These are phyloP conservation scores for Cylindroiulus punctatus DNA, from an alignment of 2,888 invertebrate genomes.

Conservation along the genomic window DNA sequence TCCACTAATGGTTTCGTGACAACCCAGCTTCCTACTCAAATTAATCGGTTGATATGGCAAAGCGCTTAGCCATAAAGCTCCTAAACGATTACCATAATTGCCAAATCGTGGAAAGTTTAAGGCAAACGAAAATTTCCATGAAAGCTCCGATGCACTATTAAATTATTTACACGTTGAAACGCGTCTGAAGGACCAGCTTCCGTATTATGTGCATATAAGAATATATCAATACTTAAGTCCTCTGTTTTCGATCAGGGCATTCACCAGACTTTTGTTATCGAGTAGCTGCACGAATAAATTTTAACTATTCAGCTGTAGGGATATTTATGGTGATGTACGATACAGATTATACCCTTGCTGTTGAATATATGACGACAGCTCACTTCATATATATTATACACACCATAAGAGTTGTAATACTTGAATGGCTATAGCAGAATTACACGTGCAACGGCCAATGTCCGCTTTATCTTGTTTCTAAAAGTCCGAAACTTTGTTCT, in stretches of 20 bases:
- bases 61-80: neutral
- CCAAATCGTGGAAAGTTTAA: neutral
- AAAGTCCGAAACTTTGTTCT: neutral
- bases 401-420: neutral
- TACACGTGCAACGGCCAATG: neutral
- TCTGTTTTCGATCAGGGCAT: neutral
- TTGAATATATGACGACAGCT: neutral
- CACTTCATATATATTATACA: neutral
- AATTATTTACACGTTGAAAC: neutral
- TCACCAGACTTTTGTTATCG: neutral
- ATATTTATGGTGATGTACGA: neutral
- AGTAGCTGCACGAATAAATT: slow-evolving; percentile 1
- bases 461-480: slow-evolving; percentile 21
- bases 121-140: neutral
- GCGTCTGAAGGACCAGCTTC: neutral
- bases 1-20: neutral
- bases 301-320: neutral
- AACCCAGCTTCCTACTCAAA: neutral
- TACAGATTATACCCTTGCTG: neutral
- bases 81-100: neutral
- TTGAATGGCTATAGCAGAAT: neutral
- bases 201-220: neutral
- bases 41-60: neutral
- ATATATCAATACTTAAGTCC: neutral
- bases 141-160: neutral